These are phyloP conservation scores for Crotalus tigris DNA, from an alignment of 2,113 vertebrate genomes.

Conservation along the genomic window DNA sequence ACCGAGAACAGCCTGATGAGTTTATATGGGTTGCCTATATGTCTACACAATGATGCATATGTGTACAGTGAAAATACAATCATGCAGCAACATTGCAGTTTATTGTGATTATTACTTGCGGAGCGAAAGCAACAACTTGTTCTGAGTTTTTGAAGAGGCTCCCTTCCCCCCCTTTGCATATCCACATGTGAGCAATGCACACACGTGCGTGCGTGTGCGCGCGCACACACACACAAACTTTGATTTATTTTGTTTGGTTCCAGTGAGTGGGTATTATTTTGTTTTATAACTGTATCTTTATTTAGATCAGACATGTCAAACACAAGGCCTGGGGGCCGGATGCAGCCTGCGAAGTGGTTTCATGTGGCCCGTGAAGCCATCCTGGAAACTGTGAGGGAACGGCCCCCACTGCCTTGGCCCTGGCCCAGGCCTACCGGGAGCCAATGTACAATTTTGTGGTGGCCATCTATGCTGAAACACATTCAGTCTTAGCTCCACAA, in stretches of 20 bases:
- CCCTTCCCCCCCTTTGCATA: neutral
- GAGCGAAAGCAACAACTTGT: neutral
- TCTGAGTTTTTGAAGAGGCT: neutral
- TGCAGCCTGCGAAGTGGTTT: no score
- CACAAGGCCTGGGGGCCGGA: no score
- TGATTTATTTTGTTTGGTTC: neutral
- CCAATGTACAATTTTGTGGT: no score
- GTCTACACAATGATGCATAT: neutral
- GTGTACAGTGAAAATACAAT: neutral
- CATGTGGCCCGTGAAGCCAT: no score
- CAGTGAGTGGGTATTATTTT: neutral
- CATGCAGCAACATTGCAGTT: neutral
- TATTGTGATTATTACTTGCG: neutral
- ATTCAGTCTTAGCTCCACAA: no score
- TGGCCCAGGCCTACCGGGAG: no score
- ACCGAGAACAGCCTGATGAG: neutral
- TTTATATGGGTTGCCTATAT: neutral
- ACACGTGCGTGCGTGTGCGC: rapidly evolving
- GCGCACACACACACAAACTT: neutral
- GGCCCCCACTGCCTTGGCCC: no score
- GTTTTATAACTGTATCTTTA: neutral
- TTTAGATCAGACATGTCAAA: neutral
- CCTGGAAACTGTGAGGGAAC: no score
- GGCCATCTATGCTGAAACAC: no score
- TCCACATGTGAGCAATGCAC: neutral